Conservation (phyloP, 2,113 vertebrate genomes). For the Tricholaema leucomelas region DNA sequence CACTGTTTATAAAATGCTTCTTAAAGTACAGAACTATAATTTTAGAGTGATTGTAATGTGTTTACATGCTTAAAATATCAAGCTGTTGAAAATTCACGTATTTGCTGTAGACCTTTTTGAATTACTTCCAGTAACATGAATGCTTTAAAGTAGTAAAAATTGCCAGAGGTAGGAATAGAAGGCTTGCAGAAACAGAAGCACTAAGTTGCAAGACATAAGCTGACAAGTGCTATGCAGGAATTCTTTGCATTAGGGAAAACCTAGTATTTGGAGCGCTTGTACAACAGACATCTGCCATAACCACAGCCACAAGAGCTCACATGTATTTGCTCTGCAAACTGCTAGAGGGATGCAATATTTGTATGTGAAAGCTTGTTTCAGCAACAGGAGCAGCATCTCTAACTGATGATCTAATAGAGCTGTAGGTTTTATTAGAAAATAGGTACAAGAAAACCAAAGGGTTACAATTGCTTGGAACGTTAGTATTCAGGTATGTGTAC, state of each 20-base stretch:
- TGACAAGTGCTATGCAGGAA: not conserved
- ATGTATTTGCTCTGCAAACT: not conserved
- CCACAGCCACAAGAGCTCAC: not conserved
- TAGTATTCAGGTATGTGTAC: not conserved
- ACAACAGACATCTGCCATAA: not conserved
- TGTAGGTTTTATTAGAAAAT: not conserved
- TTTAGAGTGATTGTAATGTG: not conserved
- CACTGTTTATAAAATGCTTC: not conserved
- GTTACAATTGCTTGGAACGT: not conserved
- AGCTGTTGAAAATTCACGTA: not conserved
- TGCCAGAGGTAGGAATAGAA: not conserved
- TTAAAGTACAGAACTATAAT: not conserved
- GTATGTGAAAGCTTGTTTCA: not conserved
- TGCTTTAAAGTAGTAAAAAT: not conserved
- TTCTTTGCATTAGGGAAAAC: not conserved
- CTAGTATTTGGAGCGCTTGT: accelerated
- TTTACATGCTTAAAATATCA: not conserved
- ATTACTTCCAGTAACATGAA: not conserved
- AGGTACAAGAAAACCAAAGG: not conserved
- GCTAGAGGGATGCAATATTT: not conserved
- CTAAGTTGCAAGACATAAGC: not conserved
- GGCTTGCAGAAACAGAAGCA: not conserved
- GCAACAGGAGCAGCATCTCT: not conserved
- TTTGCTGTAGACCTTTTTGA: not conserved
- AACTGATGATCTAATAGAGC: not conserved